Evolutionary conservation across 2,888 invertebrate species (phyloP).

Genomic region (Synergus itoensis): DNA sequence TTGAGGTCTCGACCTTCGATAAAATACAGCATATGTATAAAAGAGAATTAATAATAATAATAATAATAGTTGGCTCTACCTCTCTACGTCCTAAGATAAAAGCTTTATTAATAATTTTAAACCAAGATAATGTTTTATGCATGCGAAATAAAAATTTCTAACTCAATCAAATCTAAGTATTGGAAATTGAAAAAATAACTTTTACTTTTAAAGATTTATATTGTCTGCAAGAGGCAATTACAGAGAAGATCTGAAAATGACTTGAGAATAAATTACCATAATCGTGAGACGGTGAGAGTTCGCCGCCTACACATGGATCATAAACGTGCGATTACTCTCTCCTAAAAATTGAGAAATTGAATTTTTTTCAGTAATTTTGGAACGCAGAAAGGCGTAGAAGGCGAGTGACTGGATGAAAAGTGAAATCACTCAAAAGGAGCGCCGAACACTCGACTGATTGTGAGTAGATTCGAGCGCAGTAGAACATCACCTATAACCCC

Average conservation of each 20-base stretch:
- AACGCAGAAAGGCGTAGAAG: constrained; percentile 25
- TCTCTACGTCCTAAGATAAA: too few species aligned
- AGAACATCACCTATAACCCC: constrained; percentile 42
- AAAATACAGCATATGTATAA: background rate
- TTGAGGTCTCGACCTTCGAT: constrained; percentile 26
- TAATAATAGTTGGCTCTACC: too few species aligned
- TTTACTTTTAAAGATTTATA: constrained; percentile 5
- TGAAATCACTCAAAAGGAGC: constrained; percentile 41
- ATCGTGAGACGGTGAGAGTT: background rate
- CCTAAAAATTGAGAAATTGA: background rate
- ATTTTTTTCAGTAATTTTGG: background rate
- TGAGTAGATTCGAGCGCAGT: constrained; percentile 36
- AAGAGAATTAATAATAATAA: too few species aligned
- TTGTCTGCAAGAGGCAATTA: background rate
- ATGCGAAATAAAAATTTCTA: too few species aligned
- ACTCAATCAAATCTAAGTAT: too few species aligned
- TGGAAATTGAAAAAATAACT: background rate
- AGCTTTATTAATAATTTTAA: too few species aligned
- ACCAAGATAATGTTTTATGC: too few species aligned
- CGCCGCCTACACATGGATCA: background rate
- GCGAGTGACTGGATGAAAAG: constrained; percentile 13
- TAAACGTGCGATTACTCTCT: constrained; percentile 2
- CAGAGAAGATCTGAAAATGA: background rate
- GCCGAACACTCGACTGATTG: constrained; percentile 1
- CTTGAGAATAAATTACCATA: background rate